These are phyloP conservation scores for Cotesia chilonis DNA, from an alignment of 1,140 invertebrate species.

Conservation along the genomic window DNA sequence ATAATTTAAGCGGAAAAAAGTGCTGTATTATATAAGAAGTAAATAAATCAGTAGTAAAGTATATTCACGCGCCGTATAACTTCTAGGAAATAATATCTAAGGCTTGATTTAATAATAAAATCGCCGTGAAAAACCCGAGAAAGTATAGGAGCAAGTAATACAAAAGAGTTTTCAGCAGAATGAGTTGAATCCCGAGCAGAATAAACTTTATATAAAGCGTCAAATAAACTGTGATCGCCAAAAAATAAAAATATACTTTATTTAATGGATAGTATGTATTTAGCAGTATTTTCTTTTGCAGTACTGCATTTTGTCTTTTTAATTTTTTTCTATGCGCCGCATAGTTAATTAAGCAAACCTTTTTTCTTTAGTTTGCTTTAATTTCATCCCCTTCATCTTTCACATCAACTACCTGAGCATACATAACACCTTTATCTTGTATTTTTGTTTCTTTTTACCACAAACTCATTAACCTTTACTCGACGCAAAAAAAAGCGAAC, in stretches of 20 bases:
- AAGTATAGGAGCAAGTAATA: conserved; percentile 22
- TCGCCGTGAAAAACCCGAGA: not conserved
- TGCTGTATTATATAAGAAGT: no score
- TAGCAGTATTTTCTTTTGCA: not conserved
- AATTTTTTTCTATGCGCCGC: not conserved
- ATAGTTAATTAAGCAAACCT: not conserved
- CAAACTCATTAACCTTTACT: no score
- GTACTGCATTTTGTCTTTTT: not conserved
- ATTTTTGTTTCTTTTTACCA: no score
- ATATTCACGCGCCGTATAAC: no score
- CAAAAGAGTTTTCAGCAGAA: conserved; percentile 16
- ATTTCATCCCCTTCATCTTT: not conserved
- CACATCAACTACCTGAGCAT: conserved; percentile 7
- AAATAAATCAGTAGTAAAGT: no score
- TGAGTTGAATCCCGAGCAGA: conserved; percentile 42
- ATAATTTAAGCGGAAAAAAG: no score
- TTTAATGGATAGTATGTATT: conserved; percentile 43
- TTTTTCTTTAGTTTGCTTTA: conserved; percentile 3
- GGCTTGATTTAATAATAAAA: conserved; percentile 1
- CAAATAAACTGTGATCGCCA: conserved; percentile 54
- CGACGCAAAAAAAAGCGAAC: no score
- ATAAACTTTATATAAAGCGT: conserved; percentile 53
- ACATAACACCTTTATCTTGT: not conserved
- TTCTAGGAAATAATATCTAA: not conserved
- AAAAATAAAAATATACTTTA: conserved; percentile 49